Base-by-base conservation (phyloP, 2,113 vertebrate species). In the Sminthopsis crassicaudata region DNA sequence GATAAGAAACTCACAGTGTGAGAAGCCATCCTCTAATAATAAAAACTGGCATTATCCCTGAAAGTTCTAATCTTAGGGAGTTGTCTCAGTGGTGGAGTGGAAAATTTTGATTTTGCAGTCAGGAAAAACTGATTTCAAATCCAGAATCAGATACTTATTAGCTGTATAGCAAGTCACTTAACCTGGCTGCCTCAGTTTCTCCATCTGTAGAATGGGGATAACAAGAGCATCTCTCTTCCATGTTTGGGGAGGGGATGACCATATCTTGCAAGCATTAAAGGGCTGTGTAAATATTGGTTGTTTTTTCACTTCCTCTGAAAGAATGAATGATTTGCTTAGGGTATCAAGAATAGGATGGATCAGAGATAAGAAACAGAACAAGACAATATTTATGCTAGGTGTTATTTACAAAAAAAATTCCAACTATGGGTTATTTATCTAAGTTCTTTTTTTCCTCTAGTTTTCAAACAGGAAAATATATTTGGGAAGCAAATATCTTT, bases 381-480 rank as follows among this genome's bases (percentile, higher is more conserved):
- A 42, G 19, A 16, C 23, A 84, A 84, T 42, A 84, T 42, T 19
- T n/a, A 76, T 19, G 14, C 60, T n/a, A 76, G 60, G 36, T 76
- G 4, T n/a, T 19, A 76, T n/a, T 42, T 84, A 84, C 5, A 22
- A 16, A 84, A 23, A 84, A 84, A 16, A n/a, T 84, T 84, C 7
- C n/a, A 42, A 42, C n/a, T 42, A 22, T 42, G 67, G 67, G n/a
- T 42, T 76, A 36, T 76, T n/a, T n/a, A 30, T 6, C 60, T 19
- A 76, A 3, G 3, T 76, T 16, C 27, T 76, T 12, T 67, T n/a
- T n/a, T 7, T n/a, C 36, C 55, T 96, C 94, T 36, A 91, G 51
- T 91, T 24, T 95, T 92, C 12, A 91, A 93, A 96, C 5, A 91
- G 90, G 94, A 97, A 96, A 97, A 95, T 94, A 97, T 94, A 95